Evolutionary conservation across 2,797 vertebrate genomes (phyloP), one percentile per base, ranked within the genome.

Genomic region (Enteromius fasciolatus): DNA sequence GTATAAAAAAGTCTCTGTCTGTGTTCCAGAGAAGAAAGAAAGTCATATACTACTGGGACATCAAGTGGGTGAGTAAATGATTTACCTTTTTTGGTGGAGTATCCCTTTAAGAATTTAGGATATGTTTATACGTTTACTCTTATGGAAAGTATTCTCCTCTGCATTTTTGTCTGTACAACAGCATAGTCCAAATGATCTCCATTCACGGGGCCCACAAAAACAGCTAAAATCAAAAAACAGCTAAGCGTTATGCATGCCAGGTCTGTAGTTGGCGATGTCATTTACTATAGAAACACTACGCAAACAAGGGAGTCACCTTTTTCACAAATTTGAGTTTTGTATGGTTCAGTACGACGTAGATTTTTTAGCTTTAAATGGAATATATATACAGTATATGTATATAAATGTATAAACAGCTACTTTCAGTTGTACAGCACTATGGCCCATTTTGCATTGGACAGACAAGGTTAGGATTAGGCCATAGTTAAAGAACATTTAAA

Each of bases 61-160:
- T 9, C 52, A n/a, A 54, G 3, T 1, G 9, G 20, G 8, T 54
- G 1, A 23, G 52, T 57, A 23, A 57, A 57, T 57, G 1, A 57
- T 57, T 57, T 57, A n/a, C 10, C 54, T 57, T 23, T 57, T 23
- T 57, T 10, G n/a, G 54, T 57, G 54, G 54, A 57, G n/a, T 57
- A 57, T 57, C n/a, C 54, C n/a, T 57, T 57, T 57, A 57, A 23
- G 54, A 57, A 57, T 57, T 57, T 57, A 57, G 54, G n/a, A n/a
- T 23, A n/a, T 1, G 50, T 20, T 54, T 52, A 20, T 8, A 57
- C 0, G 10, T 57, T 23, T 57, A 4, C 1, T 4, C 54, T 23
- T 25, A 25, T 3, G n/a, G n/a, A 59, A 59, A 25, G 10, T 3
- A 23, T 23, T 57, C 11, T 57, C n/a, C 10, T 57, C n/a, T 57